A percentile compares a stretch with the other conserved stretches of the same genome.
Conservation (phyloP, 2,888 invertebrate genomes). For the Mantis religiosa region DNA sequence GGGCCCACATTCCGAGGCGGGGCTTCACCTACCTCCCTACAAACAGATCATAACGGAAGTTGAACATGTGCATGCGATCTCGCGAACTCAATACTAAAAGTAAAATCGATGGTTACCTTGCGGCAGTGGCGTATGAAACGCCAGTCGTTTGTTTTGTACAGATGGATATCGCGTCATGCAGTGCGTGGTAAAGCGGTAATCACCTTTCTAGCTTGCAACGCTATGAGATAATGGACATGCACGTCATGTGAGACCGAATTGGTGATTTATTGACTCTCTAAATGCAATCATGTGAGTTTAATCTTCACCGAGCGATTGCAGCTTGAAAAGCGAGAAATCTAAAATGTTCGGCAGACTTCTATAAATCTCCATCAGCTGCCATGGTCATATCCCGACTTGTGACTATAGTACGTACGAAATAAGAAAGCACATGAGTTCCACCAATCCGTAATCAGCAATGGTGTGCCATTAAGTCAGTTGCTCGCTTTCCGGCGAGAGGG, state of each 20-base stretch:
- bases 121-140: background rate
- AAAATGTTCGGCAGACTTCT: too few species aligned
- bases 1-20: background rate
- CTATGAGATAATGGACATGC: background rate
- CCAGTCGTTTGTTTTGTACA: background rate
- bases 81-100: background rate
- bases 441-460: too few species aligned
- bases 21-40: background rate
- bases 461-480: too few species aligned
- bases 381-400: too few species aligned
- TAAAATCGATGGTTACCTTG: background rate
- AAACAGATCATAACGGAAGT: background rate
- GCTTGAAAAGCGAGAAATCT: too few species aligned
- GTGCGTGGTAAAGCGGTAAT: background rate
- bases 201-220: background rate
- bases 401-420: too few species aligned
- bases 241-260: background rate
- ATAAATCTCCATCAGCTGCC: too few species aligned
- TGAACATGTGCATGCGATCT: background rate
- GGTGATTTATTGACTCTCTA: background rate
- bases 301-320: too few species aligned
- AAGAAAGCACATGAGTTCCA: too few species aligned
- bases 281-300: too few species aligned
- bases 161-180: background rate
- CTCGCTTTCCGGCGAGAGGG: too few species aligned